A percentile compares a stretch with the other conserved stretches of the same genome.
phyloP scores from a whole-genome alignment of 2,888 invertebrate genomes.

The Drosophila atroscutellata region DNA sequence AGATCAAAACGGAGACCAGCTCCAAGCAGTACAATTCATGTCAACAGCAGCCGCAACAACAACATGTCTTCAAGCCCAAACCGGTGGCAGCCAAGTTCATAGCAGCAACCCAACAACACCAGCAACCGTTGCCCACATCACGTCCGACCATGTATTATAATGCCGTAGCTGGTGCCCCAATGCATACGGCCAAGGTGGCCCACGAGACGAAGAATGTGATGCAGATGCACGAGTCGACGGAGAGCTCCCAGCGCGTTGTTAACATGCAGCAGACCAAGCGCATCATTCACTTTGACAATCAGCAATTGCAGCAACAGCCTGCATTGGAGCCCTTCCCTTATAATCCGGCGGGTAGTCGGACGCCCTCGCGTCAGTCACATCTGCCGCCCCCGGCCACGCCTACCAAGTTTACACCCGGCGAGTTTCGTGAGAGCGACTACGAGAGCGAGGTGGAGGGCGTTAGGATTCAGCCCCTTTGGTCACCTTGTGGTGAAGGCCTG shows the following conservation, averaged over 20 bases:
- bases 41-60: conserved; percentile 47
- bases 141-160: conserved; percentile 86
- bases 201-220: conserved; percentile 90
- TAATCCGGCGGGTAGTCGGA: conserved; percentile 84
- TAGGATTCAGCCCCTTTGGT: conserved; percentile 88
- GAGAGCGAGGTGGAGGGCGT: conserved; percentile 89
- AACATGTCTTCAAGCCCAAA: conserved; percentile 86
- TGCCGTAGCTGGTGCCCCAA: conserved; percentile 86
- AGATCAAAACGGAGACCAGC: conserved; percentile 69
- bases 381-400: conserved; percentile 87
- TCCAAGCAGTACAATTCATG: conserved; percentile 59
- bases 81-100: conserved; percentile 85
- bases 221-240: conserved; percentile 89
- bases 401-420: conserved; percentile 88
- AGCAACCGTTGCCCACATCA: conserved; percentile 84
- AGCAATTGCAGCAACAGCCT: conserved; percentile 47
- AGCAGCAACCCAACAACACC: conserved; percentile 83
- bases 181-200: conserved; percentile 87
- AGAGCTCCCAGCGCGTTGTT: conserved; percentile 88
- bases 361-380: conserved; percentile 82
- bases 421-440: conserved; percentile 89
- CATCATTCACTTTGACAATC: conserved; percentile 88
- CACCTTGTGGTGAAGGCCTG: conserved; percentile 87
- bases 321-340: conserved; percentile 85
- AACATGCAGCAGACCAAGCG: conserved; percentile 90